Evolutionary conservation across 2,113 vertebrate species (phyloP).

Genomic region (Ailuropoda melanoleuca): DNA sequence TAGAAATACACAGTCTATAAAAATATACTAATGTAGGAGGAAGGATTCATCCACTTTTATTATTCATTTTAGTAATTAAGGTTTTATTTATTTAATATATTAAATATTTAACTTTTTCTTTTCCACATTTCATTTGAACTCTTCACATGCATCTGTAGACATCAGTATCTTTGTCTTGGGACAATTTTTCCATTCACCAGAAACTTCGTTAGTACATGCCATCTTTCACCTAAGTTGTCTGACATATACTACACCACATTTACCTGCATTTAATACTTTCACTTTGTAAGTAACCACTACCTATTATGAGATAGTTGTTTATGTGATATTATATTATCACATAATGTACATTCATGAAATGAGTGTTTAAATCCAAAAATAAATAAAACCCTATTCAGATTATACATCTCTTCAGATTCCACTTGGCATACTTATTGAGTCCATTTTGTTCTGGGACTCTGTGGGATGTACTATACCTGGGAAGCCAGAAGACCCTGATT

Average conservation of each 20-base stretch:
- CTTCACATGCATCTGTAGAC: not conserved
- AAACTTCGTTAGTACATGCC: not conserved
- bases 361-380: constrained; percentile 28
- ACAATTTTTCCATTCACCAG: constrained; percentile 15
- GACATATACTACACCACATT: not conserved
- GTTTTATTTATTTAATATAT: not conserved
- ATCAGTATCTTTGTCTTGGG: not conserved
- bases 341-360: constrained; percentile 6
- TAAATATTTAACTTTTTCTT: constrained; percentile 29
- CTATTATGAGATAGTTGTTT: constrained; percentile 14
- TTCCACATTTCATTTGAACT: constrained; percentile 41
- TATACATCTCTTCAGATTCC: not conserved
- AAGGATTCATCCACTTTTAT: not conserved
- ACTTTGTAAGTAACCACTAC: not conserved
- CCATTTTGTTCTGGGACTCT: not conserved
- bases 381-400: constrained; percentile 47
- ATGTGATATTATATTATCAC: not conserved
- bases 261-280: constrained; percentile 18
- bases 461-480: not conserved
- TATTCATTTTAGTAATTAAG: not conserved
- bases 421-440: not conserved
- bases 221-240: not conserved
- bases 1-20: not conserved
- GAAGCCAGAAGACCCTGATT: not conserved
- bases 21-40: not conserved